phyloP scores from a whole-genome alignment of 2,797 vertebrate genomes.

The Phoebastria nigripes region DNA sequence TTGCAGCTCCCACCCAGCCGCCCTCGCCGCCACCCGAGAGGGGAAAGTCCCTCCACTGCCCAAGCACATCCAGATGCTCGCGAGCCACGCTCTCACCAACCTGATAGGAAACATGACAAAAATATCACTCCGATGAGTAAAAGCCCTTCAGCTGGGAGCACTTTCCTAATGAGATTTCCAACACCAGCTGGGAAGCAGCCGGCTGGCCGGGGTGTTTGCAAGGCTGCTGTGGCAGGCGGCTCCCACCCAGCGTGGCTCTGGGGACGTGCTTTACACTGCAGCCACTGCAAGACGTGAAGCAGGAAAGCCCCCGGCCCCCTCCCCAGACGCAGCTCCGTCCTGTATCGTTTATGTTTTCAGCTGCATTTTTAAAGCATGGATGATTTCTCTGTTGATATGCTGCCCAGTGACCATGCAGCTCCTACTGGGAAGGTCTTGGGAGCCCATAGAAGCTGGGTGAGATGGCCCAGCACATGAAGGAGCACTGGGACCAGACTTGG shows the following conservation, averaged over 20 bases:
- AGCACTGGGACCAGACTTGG: not conserved
- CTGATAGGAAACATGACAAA: not conserved
- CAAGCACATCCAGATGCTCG: not conserved
- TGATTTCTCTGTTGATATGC: not conserved
- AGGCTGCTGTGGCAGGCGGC: not conserved
- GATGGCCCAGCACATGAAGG: not conserved
- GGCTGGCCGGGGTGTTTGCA: not conserved
- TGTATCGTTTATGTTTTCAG: rapidly evolving
- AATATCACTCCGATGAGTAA: not conserved
- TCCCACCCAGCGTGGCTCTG: not conserved
- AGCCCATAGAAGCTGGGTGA: not conserved
- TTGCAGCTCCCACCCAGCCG: not conserved
- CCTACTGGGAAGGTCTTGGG: not conserved
- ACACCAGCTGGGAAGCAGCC: not conserved
- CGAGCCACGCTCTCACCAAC: rapidly evolving
- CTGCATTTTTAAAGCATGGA: not conserved
- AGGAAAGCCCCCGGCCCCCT: not conserved
- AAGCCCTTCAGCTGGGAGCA: not conserved
- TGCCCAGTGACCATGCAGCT: not conserved
- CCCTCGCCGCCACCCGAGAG: not conserved
- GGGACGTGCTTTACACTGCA: not conserved
- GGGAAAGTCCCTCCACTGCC: not conserved
- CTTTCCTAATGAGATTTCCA: not conserved
- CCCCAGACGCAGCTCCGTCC: not conserved
- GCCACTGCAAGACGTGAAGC: not conserved